Conservation (phyloP, 2,888 invertebrate genomes). For the Eupithecia insigniata region DNA sequence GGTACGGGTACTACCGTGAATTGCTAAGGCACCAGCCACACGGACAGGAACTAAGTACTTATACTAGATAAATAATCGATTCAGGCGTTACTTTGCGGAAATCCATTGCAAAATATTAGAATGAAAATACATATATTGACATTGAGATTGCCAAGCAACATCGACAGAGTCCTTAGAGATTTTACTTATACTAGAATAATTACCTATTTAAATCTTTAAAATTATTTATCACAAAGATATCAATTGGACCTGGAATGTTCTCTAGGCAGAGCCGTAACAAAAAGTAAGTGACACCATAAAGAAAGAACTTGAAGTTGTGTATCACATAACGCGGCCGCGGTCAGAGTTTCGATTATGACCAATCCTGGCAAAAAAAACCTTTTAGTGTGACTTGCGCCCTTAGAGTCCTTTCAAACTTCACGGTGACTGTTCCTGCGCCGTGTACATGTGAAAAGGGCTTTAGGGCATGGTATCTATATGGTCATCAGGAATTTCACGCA, state of each 20-base stretch:
- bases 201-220: no score
- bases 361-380: not conserved
- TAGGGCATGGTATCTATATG: constrained; percentile 36
- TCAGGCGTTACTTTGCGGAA: no score
- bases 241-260: no score
- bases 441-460: constrained; percentile 3
- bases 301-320: not conserved
- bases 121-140: no score
- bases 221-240: no score
- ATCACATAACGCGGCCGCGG: not conserved
- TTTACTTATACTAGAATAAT: no score
- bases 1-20: constrained; percentile 42
- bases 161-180: no score
- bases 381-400: not conserved
- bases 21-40: constrained; percentile 13
- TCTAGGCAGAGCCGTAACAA: not conserved
- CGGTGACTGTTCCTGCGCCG: not conserved
- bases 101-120: no score
- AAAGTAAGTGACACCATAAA: not conserved
- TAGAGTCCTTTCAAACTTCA: not conserved
- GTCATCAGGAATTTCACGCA: constrained; percentile 36
- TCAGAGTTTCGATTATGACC: not conserved
- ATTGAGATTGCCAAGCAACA: no score
- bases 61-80: no score
- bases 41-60: not conserved